Conservation (phyloP, 2,113 vertebrate species). For the Scatophagus argus region DNA sequence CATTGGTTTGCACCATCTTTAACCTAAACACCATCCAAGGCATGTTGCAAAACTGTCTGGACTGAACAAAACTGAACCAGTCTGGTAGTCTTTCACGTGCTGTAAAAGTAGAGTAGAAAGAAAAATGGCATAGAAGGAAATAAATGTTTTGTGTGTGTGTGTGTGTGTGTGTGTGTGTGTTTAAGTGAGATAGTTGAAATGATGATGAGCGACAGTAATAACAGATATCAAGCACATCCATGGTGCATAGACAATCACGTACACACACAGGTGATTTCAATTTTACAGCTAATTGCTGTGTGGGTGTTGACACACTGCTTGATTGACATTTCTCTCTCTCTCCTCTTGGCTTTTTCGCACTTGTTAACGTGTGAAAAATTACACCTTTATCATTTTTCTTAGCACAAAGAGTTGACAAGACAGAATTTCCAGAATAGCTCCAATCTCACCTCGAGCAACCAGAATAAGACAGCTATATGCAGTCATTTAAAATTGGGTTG, state of each 20-base stretch:
- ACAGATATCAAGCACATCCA: not conserved
- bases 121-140: not conserved
- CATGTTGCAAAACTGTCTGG: not conserved
- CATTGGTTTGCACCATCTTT: not conserved
- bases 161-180: not conserved
- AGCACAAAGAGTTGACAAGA: not conserved
- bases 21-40: not conserved
- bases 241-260: not conserved
- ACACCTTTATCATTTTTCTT: not conserved
- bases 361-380: not conserved
- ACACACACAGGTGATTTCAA: constrained; percentile 3
- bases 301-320: not conserved
- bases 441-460: not conserved
- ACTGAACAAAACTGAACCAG: not conserved
- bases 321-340: not conserved
- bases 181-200: not conserved
- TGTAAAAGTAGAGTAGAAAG: constrained; percentile 8
- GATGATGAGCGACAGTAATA: constrained; percentile 16
- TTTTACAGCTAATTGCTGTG: not conserved
- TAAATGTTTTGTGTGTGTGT: not conserved
- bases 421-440: not conserved
- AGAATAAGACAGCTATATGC: not conserved
- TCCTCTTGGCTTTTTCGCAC: not conserved
- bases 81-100: not conserved
- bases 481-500: not conserved